Base-by-base conservation (phyloP, 2,113 vertebrate genomes). In the Bambusicola thoracicus region DNA sequence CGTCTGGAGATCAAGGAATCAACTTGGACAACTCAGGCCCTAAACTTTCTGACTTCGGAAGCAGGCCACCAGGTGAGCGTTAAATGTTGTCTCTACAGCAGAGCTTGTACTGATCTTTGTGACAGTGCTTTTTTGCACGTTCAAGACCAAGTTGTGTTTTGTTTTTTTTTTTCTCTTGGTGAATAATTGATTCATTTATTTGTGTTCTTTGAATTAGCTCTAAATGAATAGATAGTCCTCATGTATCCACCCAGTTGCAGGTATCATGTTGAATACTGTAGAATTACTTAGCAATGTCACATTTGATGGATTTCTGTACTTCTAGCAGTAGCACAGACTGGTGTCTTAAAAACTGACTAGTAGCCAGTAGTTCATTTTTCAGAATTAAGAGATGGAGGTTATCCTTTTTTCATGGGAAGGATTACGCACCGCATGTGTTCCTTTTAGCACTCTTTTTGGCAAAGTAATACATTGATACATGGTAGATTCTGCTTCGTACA, bases 41-140 rank as follows among this genome's bases (percentile, higher is more conserved):
- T 59, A 99, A 99, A 97, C 97, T 98, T 72, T 81, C 98, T 25
- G 99, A 99, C 91, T 99, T 99, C 97, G 78, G 98, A 91, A 99
- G 97, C 78, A 98, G 99, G 48, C 98, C 99, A 92, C 94, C 98
- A 97, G 99, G 99, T 99, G 96, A 97, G 13, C 59, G 38, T 46
- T 82, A 59, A 49, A 38, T 65, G 12, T 78, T 46, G 3, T 86
- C 51, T 46, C 59, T 90, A 2, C 6, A 49, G 32, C 19, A 66
- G 56, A 75, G 22, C 34, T 69, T 90, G 78, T 61, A 53, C 2
- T 43, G 2, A 10, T 66, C 19, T 66, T 51, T 69, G 61, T 78
- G 48, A 59, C 21, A 24, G 22, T 48, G 44, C 79, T 4, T 40
- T 81, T 10, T 49, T 43, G 34, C 29, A n/a, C 8, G 15, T 74